Evolutionary conservation across 2,888 invertebrate species (phyloP).

Genomic region (Prostheceraeus crozeri): DNA sequence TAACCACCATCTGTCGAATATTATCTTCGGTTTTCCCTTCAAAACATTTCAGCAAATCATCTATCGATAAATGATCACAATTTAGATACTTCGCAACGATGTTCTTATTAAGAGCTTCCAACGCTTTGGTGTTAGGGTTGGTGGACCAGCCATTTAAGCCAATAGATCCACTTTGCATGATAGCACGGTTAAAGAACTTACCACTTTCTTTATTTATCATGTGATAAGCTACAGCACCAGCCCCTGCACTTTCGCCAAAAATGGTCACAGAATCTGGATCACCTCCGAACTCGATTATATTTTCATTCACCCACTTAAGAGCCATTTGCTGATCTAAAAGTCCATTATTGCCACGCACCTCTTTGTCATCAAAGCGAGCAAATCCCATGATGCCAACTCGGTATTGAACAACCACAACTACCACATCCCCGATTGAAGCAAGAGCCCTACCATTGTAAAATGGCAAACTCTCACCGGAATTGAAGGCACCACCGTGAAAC

Average conservation of each 20-base stretch:
- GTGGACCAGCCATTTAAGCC: too few species aligned
- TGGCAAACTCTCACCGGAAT: slow-evolving; percentile 60
- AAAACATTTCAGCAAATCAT: too few species aligned
- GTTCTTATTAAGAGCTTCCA: too few species aligned
- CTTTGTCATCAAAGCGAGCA: slow-evolving; percentile 29
- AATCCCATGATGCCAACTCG: slow-evolving; percentile 40
- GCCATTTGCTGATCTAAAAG: slow-evolving; percentile 88
- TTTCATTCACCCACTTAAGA: slow-evolving; percentile 82
- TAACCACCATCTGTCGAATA: too few species aligned
- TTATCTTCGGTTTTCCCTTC: too few species aligned
- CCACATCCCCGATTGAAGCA: slow-evolving; percentile 15
- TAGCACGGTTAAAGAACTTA: slow-evolving; percentile 45
- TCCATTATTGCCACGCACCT: slow-evolving; percentile 76
- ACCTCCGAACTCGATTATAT: slow-evolving; percentile 62
- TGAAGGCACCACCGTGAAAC: slow-evolving; percentile 88
- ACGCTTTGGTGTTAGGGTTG: too few species aligned
- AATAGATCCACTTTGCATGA: slow-evolving; percentile 47
- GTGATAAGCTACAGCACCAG: slow-evolving; percentile 44
- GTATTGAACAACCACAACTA: slow-evolving; percentile 39
- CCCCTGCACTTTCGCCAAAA: slow-evolving; percentile 50
- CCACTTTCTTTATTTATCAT: slow-evolving; percentile 43
- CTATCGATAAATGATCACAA: too few species aligned
- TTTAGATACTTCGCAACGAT: too few species aligned
- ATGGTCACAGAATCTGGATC: slow-evolving; percentile 44
- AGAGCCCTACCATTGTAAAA: slow-evolving; percentile 32